phyloP scores from a whole-genome alignment of 1,140 invertebrate genomes.

The Cyclina sinensis region DNA sequence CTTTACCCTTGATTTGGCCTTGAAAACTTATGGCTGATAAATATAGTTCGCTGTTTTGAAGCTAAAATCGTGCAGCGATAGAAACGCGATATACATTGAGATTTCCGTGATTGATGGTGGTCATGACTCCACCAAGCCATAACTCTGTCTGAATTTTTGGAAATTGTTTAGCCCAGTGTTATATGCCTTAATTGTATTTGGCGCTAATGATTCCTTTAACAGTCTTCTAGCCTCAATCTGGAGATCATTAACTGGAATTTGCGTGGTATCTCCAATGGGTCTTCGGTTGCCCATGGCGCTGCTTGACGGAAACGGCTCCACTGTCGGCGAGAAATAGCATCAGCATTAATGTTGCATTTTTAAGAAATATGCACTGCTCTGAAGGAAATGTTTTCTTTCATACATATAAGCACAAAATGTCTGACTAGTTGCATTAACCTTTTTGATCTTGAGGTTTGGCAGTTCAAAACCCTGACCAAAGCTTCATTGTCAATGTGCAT shows the following conservation, averaged over 20 bases:
- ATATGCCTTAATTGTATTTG: too few species aligned
- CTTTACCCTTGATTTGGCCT: not conserved
- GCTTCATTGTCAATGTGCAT: too few species aligned
- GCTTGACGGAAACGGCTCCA: too few species aligned
- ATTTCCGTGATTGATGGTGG: slow-evolving; percentile 16
- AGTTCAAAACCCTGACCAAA: not conserved
- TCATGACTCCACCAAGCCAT: slow-evolving; percentile 11
- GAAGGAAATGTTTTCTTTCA: too few species aligned
- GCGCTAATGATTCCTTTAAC: too few species aligned
- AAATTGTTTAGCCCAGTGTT: not conserved
- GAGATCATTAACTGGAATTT: not conserved
- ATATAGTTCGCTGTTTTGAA: not conserved
- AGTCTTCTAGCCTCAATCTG: too few species aligned
- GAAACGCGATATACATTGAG: too few species aligned
- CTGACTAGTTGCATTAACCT: not conserved
- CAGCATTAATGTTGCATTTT: not conserved
- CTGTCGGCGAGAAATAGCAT: too few species aligned
- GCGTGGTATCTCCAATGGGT: not conserved
- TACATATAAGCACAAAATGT: too few species aligned
- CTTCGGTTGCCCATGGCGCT: too few species aligned
- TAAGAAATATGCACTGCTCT: not conserved
- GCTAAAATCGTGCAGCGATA: slow-evolving; percentile 26
- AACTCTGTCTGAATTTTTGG: not conserved
- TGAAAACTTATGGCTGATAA: not conserved
- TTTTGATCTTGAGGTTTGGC: not conserved